A percentile compares a stretch with the other conserved stretches of the same genome.
These are phyloP conservation scores for Lampris incognitus DNA, from an alignment of 2,113 vertebrate species.

Conservation along the genomic window DNA sequence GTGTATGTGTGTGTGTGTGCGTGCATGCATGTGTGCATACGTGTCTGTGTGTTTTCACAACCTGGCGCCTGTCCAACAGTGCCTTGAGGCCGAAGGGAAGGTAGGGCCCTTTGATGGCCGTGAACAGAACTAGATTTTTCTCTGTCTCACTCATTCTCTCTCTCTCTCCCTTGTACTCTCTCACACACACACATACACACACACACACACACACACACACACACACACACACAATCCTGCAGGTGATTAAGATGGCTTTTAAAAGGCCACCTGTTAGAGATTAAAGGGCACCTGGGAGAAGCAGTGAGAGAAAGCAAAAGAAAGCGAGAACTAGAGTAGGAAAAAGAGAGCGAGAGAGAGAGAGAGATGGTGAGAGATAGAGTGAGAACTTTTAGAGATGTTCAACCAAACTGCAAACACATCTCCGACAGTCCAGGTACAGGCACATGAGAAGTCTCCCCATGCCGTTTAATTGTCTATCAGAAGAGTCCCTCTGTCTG, in stretches of 20 bases:
- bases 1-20: slow-evolving; percentile 31
- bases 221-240: slow-evolving; percentile 39
- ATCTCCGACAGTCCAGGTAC: slow-evolving; percentile 25
- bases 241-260: slow-evolving; percentile 81
- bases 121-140: slow-evolving; percentile 37
- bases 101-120: slow-evolving; percentile 67
- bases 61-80: slow-evolving; percentile 71
- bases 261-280: slow-evolving; percentile 85
- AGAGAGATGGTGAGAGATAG: not conserved
- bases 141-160: not conserved
- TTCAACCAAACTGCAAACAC: slow-evolving; percentile 23
- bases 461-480: slow-evolving; percentile 13
- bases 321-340: slow-evolving; percentile 26
- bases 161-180: slow-evolving; percentile 36
- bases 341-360: slow-evolving; percentile 37
- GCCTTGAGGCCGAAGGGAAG: slow-evolving; percentile 62
- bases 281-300: slow-evolving; percentile 82
- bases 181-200: no score
- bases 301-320: slow-evolving; percentile 51
- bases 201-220: slow-evolving; percentile 29
- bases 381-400: slow-evolving; percentile 19
- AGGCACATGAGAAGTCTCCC: not conserved
- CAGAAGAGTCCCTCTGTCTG: not conserved
- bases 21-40: slow-evolving; percentile 11
- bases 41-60: slow-evolving; percentile 42